Base-by-base conservation (phyloP, 2,113 vertebrate species). In the Herpetotheres cachinnans region DNA sequence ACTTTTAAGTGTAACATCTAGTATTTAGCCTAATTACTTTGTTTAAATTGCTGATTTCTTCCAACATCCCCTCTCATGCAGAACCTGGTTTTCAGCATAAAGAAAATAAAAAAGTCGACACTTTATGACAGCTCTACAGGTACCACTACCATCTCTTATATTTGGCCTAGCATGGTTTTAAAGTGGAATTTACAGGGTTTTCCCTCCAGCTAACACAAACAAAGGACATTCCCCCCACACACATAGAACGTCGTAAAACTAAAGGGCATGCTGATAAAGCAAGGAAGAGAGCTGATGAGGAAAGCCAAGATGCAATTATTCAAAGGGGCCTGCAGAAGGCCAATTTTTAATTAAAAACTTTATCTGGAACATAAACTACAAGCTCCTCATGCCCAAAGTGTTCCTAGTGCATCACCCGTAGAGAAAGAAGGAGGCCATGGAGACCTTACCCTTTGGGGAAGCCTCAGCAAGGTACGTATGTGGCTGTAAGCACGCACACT, bases 401-500 rank as follows among this genome's bases (percentile, higher is more conserved):
- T 25, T 73, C 44, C 47, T 15, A 27, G 8, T 16, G 13, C 30
- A 42, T 61, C 72, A 62, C 13, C 17, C 1, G 1, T 3, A 19
- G 47, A 56, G 42, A 21, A 80, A 42, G 1, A 8, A n/a, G 44
- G 13, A 3, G 54, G 27, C 32, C 12, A 34, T 0, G 1, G 56
- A 81, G 69, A 81, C 30, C 55, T 36, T 10, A 1, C 32, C 16
- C 46, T 8, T 5, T 6, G n/a, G 42, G 21, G 32, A 40, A 69
- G 54, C 54, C 58, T 63, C 30, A 30, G 61, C 24, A 50, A 20
- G 42, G 54, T 13, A 32, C 3, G 2, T 12, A 2, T 0, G 16
- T 3, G 22, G 46, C 40, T 3, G 24, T 4, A 19, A n/a, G 30
- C 26, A 49, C 9, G 1, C 7, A 3, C 0, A 1, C 18, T 7